Evolutionary conservation across 2,888 invertebrate species (phyloP), one percentile per base, ranked within the genome.

Genomic region (Zeuzera pyrina): DNA sequence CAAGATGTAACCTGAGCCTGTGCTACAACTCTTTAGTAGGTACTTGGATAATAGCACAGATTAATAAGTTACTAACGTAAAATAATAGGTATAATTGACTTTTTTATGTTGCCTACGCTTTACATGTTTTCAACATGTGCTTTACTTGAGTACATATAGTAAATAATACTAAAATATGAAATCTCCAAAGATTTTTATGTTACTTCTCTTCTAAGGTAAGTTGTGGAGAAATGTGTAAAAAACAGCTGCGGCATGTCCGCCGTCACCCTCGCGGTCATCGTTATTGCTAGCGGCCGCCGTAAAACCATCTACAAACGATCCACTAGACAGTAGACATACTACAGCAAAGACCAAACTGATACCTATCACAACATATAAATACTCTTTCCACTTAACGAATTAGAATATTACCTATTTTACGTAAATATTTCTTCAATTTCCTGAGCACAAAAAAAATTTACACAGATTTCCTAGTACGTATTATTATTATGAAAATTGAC

Each of bases 221-320:
- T 57, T 62, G 64, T 64, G 64, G 62, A 63, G 57, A 58, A 59
- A 61, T 67, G 69, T 79, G 81, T 83, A 88, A 88, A 88, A 87
- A 87, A 84, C 87, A 87, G 86, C 86, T 87, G 87, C 78, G 78
- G 61, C 64, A 44, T 53, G 33, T 30, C 49, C 54, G 56, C 51
- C 50, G 48, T 58, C 76, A 66, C 79, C 74, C 76, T 66, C 61
- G 66, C 62, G 71, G 73, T 70, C 68, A 64, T 69, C 67, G 65
- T 72, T 74, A 72, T 68, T 71, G 66, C 62, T 60, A 59, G 62
- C 58, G 52, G 52, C 34, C 45, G 55, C 56, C 66, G 57, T 77
- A 72, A 74, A 78, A 76, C 72, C 64, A 65, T 59, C 73, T 71
- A 77, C 78, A 79, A 79, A 77, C 62, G 57, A 61, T 52, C 48